These are phyloP conservation scores for Danionella cerebrum DNA, from an alignment of 2,113 vertebrate species.

Conservation along the genomic window DNA sequence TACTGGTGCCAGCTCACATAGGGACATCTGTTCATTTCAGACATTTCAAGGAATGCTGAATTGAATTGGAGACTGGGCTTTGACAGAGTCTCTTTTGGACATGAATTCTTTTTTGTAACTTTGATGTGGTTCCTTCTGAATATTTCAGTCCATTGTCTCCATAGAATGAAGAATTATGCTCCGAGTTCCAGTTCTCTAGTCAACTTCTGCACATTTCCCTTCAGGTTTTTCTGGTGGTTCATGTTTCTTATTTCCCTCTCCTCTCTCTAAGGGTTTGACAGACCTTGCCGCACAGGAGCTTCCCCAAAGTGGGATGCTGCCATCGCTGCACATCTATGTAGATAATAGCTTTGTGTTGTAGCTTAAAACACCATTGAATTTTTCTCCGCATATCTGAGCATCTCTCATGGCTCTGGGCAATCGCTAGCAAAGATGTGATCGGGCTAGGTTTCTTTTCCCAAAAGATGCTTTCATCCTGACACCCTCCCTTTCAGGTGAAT, in stretches of 20 bases:
- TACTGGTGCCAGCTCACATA: too few relatives aligned
- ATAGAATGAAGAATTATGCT: background rate
- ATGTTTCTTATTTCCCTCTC: background rate
- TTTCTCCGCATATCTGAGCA: background rate
- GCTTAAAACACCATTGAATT: background rate
- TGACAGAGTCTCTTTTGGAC: background rate
- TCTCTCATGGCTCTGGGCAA: background rate
- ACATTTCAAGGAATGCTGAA: background rate
- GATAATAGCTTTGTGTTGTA: constrained; percentile 10
- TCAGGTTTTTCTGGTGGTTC: background rate
- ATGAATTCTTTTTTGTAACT: background rate
- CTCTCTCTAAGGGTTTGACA: background rate
- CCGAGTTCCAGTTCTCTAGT: background rate
- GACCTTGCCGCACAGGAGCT: background rate
- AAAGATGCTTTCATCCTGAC: background rate
- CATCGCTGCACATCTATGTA: background rate
- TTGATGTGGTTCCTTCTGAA: background rate
- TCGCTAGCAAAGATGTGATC: background rate
- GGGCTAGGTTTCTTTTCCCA: background rate
- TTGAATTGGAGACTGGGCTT: background rate
- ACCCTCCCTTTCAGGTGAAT: background rate
- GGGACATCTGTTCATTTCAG: background rate
- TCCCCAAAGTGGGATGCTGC: background rate
- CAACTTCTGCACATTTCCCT: background rate
- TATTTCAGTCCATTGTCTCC: background rate